phyloP scores from a whole-genome alignment of 2,888 invertebrate genomes.

The Drosophila differens region DNA sequence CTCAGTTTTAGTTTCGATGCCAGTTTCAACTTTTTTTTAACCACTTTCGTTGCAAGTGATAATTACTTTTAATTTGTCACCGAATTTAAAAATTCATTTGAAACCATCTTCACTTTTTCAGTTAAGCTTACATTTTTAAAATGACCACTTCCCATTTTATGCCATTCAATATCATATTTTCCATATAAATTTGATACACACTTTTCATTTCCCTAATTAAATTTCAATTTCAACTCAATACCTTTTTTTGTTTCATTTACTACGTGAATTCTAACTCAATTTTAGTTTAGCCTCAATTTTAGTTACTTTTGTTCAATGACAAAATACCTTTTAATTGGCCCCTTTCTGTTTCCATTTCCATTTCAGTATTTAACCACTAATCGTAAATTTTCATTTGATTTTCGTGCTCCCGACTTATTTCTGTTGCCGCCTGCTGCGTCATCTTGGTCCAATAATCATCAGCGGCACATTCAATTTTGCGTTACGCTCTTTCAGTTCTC shows the following conservation, averaged over 20 bases:
- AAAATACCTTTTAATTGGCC: conserved; percentile 16
- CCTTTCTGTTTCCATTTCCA: conserved; percentile 15
- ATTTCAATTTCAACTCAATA: background rate
- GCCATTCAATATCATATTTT: background rate
- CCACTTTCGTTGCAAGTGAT: background rate
- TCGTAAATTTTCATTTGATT: conserved; percentile 19
- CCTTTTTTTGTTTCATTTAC: background rate
- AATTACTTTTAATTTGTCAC: background rate
- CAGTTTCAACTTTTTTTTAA: conserved; percentile 12
- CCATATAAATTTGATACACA: background rate
- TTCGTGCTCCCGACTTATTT: background rate
- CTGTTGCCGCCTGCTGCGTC: conserved; percentile 63
- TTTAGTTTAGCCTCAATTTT: conserved; percentile 12
- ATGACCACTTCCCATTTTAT: background rate
- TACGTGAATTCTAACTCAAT: conserved; percentile 4
- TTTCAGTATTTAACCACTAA: conserved; percentile 12
- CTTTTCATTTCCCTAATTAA: background rate
- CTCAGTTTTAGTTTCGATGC: conserved; percentile 6
- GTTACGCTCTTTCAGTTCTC: conserved; percentile 28
- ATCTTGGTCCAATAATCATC: conserved; percentile 38
- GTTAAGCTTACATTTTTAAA: background rate
- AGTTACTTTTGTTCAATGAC: conserved; percentile 23
- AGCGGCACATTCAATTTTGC: conserved; percentile 44
- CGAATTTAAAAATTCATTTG: background rate
- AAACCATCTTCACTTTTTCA: background rate